Evolutionary conservation across 1,140 invertebrate genomes (phyloP), one percentile per base, ranked within the genome.

Genomic region (Eriocheir sinensis): DNA sequence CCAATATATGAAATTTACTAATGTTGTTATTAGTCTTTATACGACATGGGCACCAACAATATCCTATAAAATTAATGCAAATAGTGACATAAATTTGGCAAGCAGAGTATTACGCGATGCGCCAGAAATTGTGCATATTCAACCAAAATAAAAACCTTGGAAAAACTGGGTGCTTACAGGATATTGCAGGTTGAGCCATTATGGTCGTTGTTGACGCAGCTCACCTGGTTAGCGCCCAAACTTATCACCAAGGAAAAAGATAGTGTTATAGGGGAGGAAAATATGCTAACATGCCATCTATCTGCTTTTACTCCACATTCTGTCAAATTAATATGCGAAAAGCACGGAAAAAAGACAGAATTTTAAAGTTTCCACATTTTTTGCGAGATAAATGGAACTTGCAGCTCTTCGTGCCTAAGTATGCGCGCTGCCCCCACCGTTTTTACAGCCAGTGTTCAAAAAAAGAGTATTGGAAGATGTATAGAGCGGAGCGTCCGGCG

Each of bases 1-100:
- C 93, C 93, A 94, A 94, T 94, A 94, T 94, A 94, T 94, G 93
- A 94, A 94, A 94, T 94, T 94, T 94, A 94, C 93, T 91, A 94
- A 94, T 94, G 93, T 94, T 94, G 93, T 94, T 94, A 94, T 94
- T 94, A 94, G 93, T 94, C 93, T 94, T 91, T 94, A 94, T 94
- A 94, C 89, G 93, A 94, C 93, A 94, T 91, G 93, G 93, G 93
- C 93, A 94, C 93, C 93, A 94, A 94, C 93, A 94, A 91, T 91
- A 94, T 94, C 93, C 93, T 94, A 94, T 94, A 94, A 94, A 91
- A 94, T 94, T 94, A 94, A 94, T 94, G 93, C 93, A 94, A 94
- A 94, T 94, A 90, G 93, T 89, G 93, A 91, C 48, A 94, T 94
- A 94, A 94, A 94, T 91, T 94, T 85, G 32, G 89, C 93, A 91